Evolutionary conservation across 2,797 vertebrate genomes (phyloP), one percentile per base, ranked within the genome.

Genomic region (Glossophaga mutica): DNA sequence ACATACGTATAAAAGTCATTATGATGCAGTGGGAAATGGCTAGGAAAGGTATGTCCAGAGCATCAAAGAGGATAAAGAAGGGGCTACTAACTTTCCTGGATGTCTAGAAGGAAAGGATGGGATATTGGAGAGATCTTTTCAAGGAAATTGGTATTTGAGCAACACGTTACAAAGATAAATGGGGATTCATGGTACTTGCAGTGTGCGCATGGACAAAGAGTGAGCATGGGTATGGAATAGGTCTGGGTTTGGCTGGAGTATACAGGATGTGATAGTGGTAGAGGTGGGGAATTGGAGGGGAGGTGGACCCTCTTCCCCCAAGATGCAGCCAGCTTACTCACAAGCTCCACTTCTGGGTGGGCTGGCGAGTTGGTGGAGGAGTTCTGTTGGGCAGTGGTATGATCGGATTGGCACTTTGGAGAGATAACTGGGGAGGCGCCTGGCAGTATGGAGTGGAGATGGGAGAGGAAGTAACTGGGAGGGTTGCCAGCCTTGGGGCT

Each of bases 401-500:
- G 70, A 83, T 73, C 82, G 73, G 42, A 68, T 94, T 87, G 65
- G 21, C 44, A 83, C 74, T 92, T 92, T 32, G 50, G 95, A 90
- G 90, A 94, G 94, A 95, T 86, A 95, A 86, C 92, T 62, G 55
- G 71, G 96, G 93, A 94, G 92, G 73, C 68, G 22, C 90, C 2
- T 3, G 59, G 73, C 93, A 87, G 32, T 68, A 82, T 85, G 62
- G 88, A 83, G 39, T 96, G 87, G 92, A 95, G 94, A 96, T 92
- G 44, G 77, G 94, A 95, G 81, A 96, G 96, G 94, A 97, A 97
- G 87, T 94, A 96, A 84, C 96, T 87, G 95, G 96, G 95, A 97
- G 77, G 83, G 68, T 79, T 96, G 97, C 95, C 97, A 97, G 88
- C 74, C 88, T 74, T 15, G 18, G 91, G 81, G 68, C 94, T 96